These are phyloP conservation scores for Dasyornis broadbenti DNA, from an alignment of 2,113 vertebrate genomes.

Conservation along the genomic window DNA sequence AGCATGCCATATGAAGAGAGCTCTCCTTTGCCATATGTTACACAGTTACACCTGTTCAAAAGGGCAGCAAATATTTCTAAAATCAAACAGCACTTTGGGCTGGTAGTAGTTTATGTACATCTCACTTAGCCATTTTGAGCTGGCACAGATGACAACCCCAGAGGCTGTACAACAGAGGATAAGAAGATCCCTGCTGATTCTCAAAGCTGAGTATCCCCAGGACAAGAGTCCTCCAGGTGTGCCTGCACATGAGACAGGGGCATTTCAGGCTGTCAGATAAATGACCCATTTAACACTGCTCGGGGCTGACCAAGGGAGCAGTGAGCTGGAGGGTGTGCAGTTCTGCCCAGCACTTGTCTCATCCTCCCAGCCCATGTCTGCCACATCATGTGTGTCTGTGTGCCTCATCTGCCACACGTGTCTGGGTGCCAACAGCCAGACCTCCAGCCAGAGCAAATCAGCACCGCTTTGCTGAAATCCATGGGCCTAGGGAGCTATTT, in stretches of 20 bases:
- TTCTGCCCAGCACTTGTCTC: neutral
- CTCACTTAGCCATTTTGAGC: neutral
- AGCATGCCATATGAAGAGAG: neutral
- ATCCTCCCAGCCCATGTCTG: neutral
- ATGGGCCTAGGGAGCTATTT: neutral
- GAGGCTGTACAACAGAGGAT: neutral
- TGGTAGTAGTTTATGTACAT: neutral
- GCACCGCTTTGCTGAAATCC: neutral
- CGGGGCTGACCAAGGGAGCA: neutral
- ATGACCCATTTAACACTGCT: neutral
- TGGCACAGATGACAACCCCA: neutral
- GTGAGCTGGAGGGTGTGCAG: neutral
- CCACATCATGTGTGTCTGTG: accelerated
- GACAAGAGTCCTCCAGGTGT: neutral
- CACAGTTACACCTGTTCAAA: neutral
- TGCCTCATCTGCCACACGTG: neutral
- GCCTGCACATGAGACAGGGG: neutral
- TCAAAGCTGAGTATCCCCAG: neutral
- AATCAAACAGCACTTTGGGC: neutral
- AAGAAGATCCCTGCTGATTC: neutral
- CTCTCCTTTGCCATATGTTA: neutral
- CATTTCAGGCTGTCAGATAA: neutral
- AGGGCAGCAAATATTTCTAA: neutral
- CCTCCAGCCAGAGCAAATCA: neutral
- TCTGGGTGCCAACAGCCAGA: neutral